These are phyloP conservation scores for Aotus griseimembra DNA, from an alignment of 2,797 vertebrate genomes.

Conservation along the genomic window DNA sequence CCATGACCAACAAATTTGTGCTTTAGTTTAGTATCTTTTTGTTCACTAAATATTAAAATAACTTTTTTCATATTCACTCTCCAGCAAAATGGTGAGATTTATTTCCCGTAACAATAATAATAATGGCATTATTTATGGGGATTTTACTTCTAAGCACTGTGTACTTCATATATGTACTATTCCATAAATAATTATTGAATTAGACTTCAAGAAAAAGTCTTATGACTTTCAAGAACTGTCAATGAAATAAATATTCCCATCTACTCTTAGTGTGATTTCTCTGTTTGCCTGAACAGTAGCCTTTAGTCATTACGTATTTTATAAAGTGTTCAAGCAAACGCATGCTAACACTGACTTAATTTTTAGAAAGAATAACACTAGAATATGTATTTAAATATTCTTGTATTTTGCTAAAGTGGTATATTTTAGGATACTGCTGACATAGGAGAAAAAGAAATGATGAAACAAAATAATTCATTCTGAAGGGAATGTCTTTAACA, in stretches of 20 bases:
- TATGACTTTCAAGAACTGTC: background rate
- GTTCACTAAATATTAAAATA: background rate
- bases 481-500: background rate
- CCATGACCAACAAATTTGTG: background rate
- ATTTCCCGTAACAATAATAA: background rate
- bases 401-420: background rate
- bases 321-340: background rate
- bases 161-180: background rate
- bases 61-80: background rate
- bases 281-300: background rate
- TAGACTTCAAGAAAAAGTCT: background rate
- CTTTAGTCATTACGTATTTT: background rate
- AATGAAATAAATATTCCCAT: background rate
- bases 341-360: background rate
- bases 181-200: background rate
- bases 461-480: background rate
- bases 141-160: background rate
- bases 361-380: background rate
- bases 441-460: background rate
- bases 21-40: background rate
- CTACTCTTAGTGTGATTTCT: background rate
- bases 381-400: background rate
- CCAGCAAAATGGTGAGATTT: background rate
- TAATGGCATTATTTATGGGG: background rate
- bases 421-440: background rate